Evolutionary conservation across 2,113 vertebrate genomes (phyloP).

Genomic region (Hypomesus transpacificus): DNA sequence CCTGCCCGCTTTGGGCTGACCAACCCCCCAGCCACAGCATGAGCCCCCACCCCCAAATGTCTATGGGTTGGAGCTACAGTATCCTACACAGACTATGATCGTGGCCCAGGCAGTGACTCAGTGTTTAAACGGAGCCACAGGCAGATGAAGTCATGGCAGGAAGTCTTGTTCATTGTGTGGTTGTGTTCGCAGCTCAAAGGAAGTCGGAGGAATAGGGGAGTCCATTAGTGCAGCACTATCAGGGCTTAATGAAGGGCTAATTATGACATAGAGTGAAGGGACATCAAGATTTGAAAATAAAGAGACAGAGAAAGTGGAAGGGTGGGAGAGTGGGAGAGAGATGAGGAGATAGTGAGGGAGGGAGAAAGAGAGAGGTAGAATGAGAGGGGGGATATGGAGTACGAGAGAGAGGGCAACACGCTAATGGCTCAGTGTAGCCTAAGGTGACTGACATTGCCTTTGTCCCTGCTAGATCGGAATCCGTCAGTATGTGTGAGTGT

Average conservation of each 20-base stretch:
- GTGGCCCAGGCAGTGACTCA: conserved; percentile 31
- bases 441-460: too few relatives aligned
- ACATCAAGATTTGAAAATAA: too few relatives aligned
- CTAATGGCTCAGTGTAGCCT: too few relatives aligned
- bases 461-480: too few relatives aligned
- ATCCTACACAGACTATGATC: conserved; percentile 26
- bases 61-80: background rate
- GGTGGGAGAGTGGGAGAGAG: background rate
- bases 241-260: conserved; percentile 63
- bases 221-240: conserved; percentile 66
- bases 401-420: too few relatives aligned
- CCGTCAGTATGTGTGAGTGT: too few relatives aligned
- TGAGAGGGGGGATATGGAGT: background rate
- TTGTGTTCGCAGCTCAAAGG: conserved; percentile 62
- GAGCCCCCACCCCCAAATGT: background rate
- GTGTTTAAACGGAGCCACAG: conserved; percentile 54
- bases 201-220: conserved; percentile 55
- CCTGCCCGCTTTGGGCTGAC: background rate
- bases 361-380: background rate
- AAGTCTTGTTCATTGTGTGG: conserved; percentile 29
- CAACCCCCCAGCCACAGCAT: too few relatives aligned
- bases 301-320: conserved; percentile 23
- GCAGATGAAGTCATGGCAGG: conserved; percentile 46
- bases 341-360: conserved; percentile 11
- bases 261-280: conserved; percentile 46